Evolutionary conservation across 2,797 vertebrate species (phyloP).

Genomic region (Anableps anableps): DNA sequence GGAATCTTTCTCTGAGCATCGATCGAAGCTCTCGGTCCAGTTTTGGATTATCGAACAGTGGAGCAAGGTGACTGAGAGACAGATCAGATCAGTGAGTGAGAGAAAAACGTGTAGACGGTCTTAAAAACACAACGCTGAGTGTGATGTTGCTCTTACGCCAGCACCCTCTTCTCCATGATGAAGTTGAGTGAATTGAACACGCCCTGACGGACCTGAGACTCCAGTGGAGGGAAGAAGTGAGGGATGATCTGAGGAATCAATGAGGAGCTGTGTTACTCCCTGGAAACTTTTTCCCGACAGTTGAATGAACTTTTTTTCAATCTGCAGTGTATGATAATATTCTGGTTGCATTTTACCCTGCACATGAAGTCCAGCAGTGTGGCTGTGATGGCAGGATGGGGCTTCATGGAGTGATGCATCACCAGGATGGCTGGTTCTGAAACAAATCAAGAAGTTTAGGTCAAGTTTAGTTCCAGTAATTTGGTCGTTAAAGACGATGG

Average conservation of each 20-base stretch:
- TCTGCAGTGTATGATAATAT: background rate
- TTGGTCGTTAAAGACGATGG: no score
- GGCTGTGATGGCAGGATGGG: slow-evolving; percentile 96
- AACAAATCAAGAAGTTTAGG: background rate
- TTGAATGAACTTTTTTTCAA: background rate
- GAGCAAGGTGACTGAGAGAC: slow-evolving; percentile 87
- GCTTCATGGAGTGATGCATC: slow-evolving; percentile 99
- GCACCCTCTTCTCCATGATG: slow-evolving; percentile 98
- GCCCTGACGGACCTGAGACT: slow-evolving; percentile 91
- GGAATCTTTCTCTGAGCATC: slow-evolving; percentile 95
- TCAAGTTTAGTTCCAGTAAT: no score
- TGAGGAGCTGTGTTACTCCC: background rate
- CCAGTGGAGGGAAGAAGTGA: slow-evolving; percentile 92
- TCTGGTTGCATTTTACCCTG: slow-evolving; percentile 81
- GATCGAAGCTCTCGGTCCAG: slow-evolving; percentile 94
- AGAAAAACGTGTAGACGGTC: background rate
- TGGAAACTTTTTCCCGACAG: no score
- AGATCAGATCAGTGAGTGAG: background rate
- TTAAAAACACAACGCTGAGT: background rate
- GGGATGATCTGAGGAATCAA: slow-evolving; percentile 88
- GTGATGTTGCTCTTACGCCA: slow-evolving; percentile 87
- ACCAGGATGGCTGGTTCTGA: slow-evolving; percentile 95
- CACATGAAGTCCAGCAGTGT: slow-evolving; percentile 98
- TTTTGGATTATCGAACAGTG: slow-evolving; percentile 97
- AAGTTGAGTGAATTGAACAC: slow-evolving; percentile 96